Base-by-base conservation (phyloP, 2,113 vertebrate genomes). In the Empidonax alnorum region DNA sequence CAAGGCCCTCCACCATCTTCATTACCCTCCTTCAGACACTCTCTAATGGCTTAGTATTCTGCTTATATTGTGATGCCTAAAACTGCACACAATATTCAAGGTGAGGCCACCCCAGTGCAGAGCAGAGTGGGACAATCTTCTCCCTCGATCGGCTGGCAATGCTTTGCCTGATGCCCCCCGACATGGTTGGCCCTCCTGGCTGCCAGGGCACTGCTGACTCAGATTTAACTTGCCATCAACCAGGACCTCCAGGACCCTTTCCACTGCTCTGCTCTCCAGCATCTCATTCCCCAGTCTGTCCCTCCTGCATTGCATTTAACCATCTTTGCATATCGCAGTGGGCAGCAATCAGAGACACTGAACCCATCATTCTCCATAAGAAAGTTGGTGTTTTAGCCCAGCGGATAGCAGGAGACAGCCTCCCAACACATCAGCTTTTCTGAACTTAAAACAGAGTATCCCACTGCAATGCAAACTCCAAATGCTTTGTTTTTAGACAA, bases 101-200 rank as follows among this genome's bases (percentile, higher is more conserved):
- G 19, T 65, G 62, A 65, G 41, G 39, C 39, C 2, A 3, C 28
- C 12, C 13, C 19, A 65, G 39, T 42, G 41, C 41, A 42, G 62
- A 42, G 62, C 62, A 65, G 62, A 42, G 28, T 1, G 2, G 39
- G 39, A 65, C 39, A 65, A 22, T 31, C 20, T 12, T 13, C 62
- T 65, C 62, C 39, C 39, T 42, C 2, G 6, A 1, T 39, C 3
- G 1, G 28, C 28, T 42, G 28, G 28, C 0, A 6, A 31, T 31
- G 28, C 28, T 65, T 20, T 65, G 19, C 28, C 62, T 31, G 39
- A 42, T 49, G 31, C 18, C 25, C 8, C n/a, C 21, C 13, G 49
- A 63, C 41, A 16, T 0, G 12, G 31, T 42, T 84, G 31, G 35
- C 25, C 14, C 35, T 84, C 25, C 30, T 71, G 63, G 52, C 56